A percentile compares a stretch with the other conserved stretches of the same genome.
These are phyloP conservation scores for Penaeus indicus DNA, from an alignment of 1,140 invertebrate genomes.

Conservation along the genomic window DNA sequence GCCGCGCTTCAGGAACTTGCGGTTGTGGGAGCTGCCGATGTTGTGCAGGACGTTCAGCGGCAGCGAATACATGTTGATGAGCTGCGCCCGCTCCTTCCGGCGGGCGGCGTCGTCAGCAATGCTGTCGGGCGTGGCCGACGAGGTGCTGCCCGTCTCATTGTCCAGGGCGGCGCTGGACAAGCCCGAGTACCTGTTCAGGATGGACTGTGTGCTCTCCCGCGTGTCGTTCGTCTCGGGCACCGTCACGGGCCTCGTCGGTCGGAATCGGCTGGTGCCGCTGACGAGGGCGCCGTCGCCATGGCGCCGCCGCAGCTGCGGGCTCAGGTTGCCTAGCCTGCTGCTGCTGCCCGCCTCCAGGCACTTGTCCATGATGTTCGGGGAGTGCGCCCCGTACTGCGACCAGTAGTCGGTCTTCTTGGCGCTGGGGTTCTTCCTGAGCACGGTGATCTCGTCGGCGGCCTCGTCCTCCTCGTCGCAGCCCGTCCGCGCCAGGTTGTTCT, in stretches of 20 bases:
- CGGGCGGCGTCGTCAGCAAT: slow-evolving; percentile 52
- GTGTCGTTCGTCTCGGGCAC: slow-evolving; percentile 44
- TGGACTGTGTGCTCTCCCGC: slow-evolving; percentile 53
- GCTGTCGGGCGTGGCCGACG: slow-evolving; percentile 60
- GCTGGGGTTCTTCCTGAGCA: slow-evolving; percentile 23
- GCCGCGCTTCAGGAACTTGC: slow-evolving; percentile 63
- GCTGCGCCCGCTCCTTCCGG: slow-evolving; percentile 63
- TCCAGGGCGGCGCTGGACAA: slow-evolving; percentile 43
- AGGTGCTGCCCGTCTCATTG: slow-evolving; percentile 46
- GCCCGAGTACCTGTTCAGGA: slow-evolving; percentile 58
- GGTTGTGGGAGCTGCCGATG: slow-evolving; percentile 51
- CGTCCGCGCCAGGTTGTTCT: slow-evolving; percentile 27
- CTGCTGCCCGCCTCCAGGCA: slow-evolving; percentile 38
- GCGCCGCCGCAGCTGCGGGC: slow-evolving; percentile 50
- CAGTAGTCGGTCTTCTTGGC: slow-evolving; percentile 63
- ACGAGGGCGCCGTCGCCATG: slow-evolving; percentile 44
- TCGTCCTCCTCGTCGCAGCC: slow-evolving; percentile 64
- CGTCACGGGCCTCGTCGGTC: slow-evolving; percentile 44
- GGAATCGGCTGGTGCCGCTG: slow-evolving; percentile 27
- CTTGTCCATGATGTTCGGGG: slow-evolving; percentile 60
- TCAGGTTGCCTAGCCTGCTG: slow-evolving; percentile 25
- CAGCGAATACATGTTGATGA: slow-evolving; percentile 66
- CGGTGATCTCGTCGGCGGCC: slow-evolving; percentile 32
- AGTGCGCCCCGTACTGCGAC: slow-evolving; percentile 59
- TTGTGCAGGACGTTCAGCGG: slow-evolving; percentile 62